Evolutionary conservation across 2,888 invertebrate species (phyloP).

Genomic region (Caenorhabditis japonica): DNA sequence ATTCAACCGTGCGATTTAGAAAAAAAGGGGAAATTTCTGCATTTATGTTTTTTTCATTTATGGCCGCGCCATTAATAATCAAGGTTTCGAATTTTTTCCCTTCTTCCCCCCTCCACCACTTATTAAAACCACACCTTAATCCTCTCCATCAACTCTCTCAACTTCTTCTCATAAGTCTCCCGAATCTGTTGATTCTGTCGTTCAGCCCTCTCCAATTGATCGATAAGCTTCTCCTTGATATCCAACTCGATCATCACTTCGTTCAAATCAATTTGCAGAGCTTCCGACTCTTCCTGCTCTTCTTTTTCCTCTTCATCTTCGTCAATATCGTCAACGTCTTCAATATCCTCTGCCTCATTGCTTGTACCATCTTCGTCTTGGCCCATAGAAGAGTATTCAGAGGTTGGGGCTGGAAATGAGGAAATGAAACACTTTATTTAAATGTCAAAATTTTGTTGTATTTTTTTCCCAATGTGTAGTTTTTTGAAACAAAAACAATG

Average conservation of each 20-base stretch:
- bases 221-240: conserved; percentile 92
- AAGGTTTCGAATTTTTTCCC: too few relatives aligned
- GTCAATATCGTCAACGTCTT: conserved; percentile 73
- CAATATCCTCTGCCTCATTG: conserved; percentile 57
- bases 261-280: conserved; percentile 85
- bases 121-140: conserved; percentile 44
- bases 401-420: conserved; percentile 42
- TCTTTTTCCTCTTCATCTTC: conserved; percentile 81
- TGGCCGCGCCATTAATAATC: too few relatives aligned
- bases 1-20: too few relatives aligned
- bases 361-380: conserved; percentile 73
- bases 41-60: too few relatives aligned
- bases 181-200: conserved; percentile 84
- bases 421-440: too few relatives aligned
- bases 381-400: conserved; percentile 61
- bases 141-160: conserved; percentile 62
- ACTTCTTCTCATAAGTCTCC: conserved; percentile 65
- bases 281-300: conserved; percentile 27
- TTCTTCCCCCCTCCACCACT: too few relatives aligned
- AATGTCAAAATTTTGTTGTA: too few relatives aligned
- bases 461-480: too few relatives aligned
- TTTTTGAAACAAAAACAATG: too few relatives aligned
- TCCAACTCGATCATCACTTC: conserved; percentile 92
- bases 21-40: too few relatives aligned
- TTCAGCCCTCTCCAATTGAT: conserved; percentile 91